These are phyloP conservation scores for Lithobates sylvaticus DNA, from an alignment of 2,797 vertebrate species.

Conservation along the genomic window DNA sequence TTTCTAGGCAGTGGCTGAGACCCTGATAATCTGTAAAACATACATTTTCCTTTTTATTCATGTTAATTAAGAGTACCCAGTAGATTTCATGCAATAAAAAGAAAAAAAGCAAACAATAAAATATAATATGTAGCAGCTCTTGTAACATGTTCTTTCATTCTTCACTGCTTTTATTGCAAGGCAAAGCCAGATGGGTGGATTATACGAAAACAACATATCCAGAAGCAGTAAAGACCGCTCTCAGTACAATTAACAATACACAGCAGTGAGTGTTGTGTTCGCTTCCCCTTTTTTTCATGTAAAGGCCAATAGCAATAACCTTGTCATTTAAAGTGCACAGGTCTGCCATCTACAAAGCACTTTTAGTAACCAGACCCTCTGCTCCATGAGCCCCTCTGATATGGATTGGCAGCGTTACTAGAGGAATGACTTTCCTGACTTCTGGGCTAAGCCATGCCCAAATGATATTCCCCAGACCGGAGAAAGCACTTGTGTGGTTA, in stretches of 20 bases:
- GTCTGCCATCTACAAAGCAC: not conserved
- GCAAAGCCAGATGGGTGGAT: slow-evolving; percentile 2
- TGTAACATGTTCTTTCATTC: slow-evolving; percentile 44
- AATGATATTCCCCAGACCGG: too few relatives aligned
- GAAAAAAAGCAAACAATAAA: slow-evolving; percentile 40
- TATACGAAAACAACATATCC: not conserved
- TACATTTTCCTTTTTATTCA: slow-evolving; percentile 50
- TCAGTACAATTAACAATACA: not conserved
- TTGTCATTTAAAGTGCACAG: not conserved
- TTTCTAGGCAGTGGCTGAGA: slow-evolving; percentile 1
- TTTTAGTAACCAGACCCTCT: too few relatives aligned
- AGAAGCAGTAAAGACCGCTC: not conserved
- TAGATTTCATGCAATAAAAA: slow-evolving; percentile 47
- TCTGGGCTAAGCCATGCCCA: too few relatives aligned
- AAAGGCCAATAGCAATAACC: not conserved
- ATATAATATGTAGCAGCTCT: slow-evolving; percentile 48
- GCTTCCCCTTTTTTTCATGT: not conserved
- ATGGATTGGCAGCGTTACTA: too few relatives aligned
- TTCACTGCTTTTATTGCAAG: slow-evolving; percentile 35
- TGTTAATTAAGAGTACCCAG: slow-evolving; percentile 48
- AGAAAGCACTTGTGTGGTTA: too few relatives aligned
- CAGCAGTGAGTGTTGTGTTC: too few relatives aligned
- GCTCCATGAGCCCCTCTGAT: too few relatives aligned
- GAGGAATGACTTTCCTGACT: too few relatives aligned
- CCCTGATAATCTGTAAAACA: slow-evolving; percentile 51